Base-by-base conservation (phyloP, 2,797 vertebrate genomes). In the Sebastolobus altivelis region DNA sequence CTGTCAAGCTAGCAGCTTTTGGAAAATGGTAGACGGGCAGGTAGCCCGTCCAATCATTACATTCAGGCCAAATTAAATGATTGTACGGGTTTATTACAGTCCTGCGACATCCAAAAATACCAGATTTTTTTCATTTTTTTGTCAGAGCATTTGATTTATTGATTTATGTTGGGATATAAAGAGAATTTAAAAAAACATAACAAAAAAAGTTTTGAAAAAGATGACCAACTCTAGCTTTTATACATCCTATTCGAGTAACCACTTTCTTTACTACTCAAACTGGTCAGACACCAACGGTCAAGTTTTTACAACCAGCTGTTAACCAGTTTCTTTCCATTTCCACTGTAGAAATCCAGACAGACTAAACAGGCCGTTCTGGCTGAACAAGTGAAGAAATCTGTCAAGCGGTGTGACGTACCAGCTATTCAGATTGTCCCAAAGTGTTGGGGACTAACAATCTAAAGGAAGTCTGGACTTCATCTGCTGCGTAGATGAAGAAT, bases 401-500 rank as follows among this genome's bases (percentile, higher is more conserved):
- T 87, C 83, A 80, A 38, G 31, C 2, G 7, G 3, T 56, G 80
- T 56, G 66, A 88, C 54, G 52, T 82, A 81, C 49, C 29, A 43
- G 60, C 60, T 25, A 22, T 35, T 72, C 31, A 8, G 18, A 80
- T 58, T 40, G 35, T 86, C 66, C 59, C 59, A 25, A 77, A 73
- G 66, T 40, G 70, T 63, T 11, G 52, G 72, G 71, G 81, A 82
- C 82, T 66, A 69, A 83, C 81, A 72, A 22, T 71, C 59, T 79
- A 56, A 80, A 85, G 85, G 88, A 35, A 65, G 86, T 90, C 93
- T 94, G 92, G 91, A 86, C 77, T 91, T 87, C 77, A 81, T 95
- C 93, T 72, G 80, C 75, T 46, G 81, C 40, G 12, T 77, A 62
- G 65, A 78, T 25, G 66, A 86, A 60, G 52, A 40, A 73, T 84